Conservation (phyloP, 2,797 vertebrate species). For the Rhabdophis nuchalis region DNA sequence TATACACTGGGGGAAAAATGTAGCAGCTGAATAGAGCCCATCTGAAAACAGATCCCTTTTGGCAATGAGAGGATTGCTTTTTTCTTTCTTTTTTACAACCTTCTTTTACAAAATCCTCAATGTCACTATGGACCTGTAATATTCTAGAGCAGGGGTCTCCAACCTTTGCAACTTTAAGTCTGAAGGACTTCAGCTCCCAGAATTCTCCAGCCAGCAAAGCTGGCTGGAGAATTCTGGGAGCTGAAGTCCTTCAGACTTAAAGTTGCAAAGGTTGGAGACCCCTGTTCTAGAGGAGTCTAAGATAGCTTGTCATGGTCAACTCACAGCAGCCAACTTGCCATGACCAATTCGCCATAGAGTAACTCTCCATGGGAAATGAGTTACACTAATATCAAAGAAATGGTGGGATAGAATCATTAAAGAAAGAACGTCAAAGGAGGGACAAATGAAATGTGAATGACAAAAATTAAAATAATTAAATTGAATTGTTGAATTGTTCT, state of each 20-base stretch:
- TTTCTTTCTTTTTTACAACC: background rate
- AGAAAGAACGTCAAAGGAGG: background rate
- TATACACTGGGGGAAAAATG: background rate
- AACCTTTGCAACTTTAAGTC: no score
- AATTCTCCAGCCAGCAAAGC: no score
- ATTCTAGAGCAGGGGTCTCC: no score
- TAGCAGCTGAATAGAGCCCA: background rate
- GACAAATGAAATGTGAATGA: background rate
- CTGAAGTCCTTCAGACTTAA: no score
- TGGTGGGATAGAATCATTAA: background rate
- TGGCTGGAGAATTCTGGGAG: no score
- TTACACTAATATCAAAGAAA: background rate
- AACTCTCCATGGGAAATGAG: accelerated
- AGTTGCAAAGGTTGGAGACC: no score
- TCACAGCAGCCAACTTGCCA: background rate
- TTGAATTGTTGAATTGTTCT: background rate
- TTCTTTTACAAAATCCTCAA: background rate
- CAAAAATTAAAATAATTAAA: background rate
- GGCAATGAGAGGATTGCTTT: no score
- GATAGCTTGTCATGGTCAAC: background rate
- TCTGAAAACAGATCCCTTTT: background rate
- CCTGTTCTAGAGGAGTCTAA: background rate
- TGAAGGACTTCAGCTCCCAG: no score
- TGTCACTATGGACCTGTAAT: background rate
- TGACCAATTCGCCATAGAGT: background rate